A percentile compares a stretch with the other conserved stretches of the same genome.
These are phyloP conservation scores for Malurus melanocephalus DNA, from an alignment of 2,113 vertebrate genomes.

Conservation along the genomic window DNA sequence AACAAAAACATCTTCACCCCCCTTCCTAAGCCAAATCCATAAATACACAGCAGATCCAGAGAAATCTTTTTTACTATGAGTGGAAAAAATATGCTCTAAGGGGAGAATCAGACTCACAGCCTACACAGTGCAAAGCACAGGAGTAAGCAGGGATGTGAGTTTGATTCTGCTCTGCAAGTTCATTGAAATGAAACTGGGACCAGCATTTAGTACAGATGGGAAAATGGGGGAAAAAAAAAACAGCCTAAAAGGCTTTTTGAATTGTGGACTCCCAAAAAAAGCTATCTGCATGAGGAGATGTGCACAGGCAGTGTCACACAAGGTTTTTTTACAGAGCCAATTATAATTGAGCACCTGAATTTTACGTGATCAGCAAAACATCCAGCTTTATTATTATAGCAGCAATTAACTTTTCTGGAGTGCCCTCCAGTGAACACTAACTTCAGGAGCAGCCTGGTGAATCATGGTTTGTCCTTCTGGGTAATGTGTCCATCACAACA, in stretches of 20 bases:
- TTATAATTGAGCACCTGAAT: constrained; percentile 5
- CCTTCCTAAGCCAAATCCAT: background rate
- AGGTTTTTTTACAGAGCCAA: background rate
- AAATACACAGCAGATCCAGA: constrained; percentile 2
- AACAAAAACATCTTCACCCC: constrained; percentile 21
- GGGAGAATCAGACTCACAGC: constrained; percentile 26
- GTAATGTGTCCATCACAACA: background rate
- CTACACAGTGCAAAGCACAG: constrained; percentile 31
- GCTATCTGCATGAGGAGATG: background rate
- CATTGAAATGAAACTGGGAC: background rate
- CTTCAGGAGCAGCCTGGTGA: background rate
- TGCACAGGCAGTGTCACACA: background rate
- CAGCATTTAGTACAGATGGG: constrained; percentile 1
- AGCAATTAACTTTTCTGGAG: constrained; percentile 25
- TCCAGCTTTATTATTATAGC: background rate
- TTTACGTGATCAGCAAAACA: background rate
- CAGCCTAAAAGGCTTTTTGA: background rate
- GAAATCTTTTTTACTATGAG: constrained; percentile 4
- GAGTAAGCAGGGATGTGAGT: background rate
- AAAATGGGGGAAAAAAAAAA: background rate
- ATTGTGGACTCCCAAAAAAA: background rate
- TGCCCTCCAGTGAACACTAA: background rate
- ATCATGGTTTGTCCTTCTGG: background rate
- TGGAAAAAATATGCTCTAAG: background rate
- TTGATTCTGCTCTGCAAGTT: background rate